phyloP scores from a whole-genome alignment of 2,888 invertebrate genomes.

The Thecophora atra region DNA sequence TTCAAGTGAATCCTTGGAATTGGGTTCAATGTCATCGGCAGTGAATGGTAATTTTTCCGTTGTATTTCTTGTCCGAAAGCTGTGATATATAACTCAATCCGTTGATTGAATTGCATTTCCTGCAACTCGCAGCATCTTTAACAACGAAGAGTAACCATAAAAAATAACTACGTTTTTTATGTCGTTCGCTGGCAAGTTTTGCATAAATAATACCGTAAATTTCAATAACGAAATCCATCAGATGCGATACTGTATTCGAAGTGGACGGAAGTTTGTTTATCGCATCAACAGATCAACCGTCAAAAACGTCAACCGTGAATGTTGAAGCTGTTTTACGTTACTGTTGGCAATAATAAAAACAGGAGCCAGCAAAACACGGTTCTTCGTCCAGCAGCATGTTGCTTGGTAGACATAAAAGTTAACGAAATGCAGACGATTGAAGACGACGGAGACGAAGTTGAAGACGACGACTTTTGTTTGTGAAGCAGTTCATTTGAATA shows the following conservation, averaged over 20 bases:
- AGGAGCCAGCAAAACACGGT: background rate
- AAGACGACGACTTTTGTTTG: background rate
- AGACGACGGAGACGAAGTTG: background rate
- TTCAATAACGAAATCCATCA: conserved; percentile 25
- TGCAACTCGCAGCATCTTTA: background rate
- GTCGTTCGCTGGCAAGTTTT: conserved; percentile 1
- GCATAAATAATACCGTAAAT: conserved; percentile 31
- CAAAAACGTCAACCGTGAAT: conserved; percentile 19
- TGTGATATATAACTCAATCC: conserved; percentile 33
- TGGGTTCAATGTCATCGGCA: background rate
- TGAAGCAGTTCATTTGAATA: conserved; percentile 34
- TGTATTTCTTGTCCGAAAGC: conserved; percentile 9
- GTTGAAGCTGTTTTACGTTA: conserved; percentile 1
- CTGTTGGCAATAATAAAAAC: background rate
- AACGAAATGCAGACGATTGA: conserved; percentile 24
- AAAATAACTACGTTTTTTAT: conserved; percentile 6
- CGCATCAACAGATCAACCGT: no score
- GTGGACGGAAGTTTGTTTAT: no score
- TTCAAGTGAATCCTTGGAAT: background rate
- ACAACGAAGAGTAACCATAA: no score
- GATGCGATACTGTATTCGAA: conserved; percentile 26
- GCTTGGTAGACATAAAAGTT: conserved; percentile 15
- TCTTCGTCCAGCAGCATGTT: conserved; percentile 13
- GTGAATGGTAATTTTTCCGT: background rate
- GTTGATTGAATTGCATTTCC: conserved; percentile 16